Evolutionary conservation across 2,888 invertebrate genomes (phyloP), one percentile per base, ranked within the genome.

Genomic region (Orchestes rusci): DNA sequence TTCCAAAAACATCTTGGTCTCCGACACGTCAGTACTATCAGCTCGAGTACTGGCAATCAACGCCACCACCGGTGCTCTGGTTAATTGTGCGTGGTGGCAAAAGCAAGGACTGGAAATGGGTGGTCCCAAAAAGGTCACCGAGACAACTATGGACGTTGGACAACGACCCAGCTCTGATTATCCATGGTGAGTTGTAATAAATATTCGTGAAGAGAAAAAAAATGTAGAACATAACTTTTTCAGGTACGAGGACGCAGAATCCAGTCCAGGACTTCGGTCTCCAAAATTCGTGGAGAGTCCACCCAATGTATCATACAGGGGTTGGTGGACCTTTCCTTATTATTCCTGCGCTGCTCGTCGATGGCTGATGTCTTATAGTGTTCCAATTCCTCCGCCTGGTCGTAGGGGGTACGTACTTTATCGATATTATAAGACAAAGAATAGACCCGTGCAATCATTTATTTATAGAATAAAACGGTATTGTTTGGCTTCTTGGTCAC

Each of bases 321-420:
- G 89, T 16, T 85, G 86, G 81, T 92, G 91, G 91, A 91, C 90
- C 13, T 82, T 77, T 59, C 91, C 92, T 1, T 92, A 91, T 66
- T 90, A 83, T 66, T 87, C 87, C 54, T 92, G 92, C 68, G 77
- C 77, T 47, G 74, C 77, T 18, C 76, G 78, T 53, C 76, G 80
- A 49, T 92, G 92, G 92, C 73, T 91, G 56, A 73, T 91, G 36
- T 89, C 90, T 2, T 92, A 91, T 66, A 88, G 87, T 52, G 82
- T 88, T 16, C 77, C 76, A 10, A 73, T 79, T 54, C 74, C 75
- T 40, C 72, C 74, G 20, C 69, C 67, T 13, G 73, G 73, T 10
- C 67, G 73, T 32, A 71, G 74, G 54, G 75, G 75, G 59, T 69
- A 69, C 63, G 63, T 56, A 34, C 8, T 12, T 2, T 31, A 5